These are phyloP conservation scores for Blastomussa wellsi DNA, from an alignment of 92 coral and sea anemone species.

Conservation along the genomic window DNA sequence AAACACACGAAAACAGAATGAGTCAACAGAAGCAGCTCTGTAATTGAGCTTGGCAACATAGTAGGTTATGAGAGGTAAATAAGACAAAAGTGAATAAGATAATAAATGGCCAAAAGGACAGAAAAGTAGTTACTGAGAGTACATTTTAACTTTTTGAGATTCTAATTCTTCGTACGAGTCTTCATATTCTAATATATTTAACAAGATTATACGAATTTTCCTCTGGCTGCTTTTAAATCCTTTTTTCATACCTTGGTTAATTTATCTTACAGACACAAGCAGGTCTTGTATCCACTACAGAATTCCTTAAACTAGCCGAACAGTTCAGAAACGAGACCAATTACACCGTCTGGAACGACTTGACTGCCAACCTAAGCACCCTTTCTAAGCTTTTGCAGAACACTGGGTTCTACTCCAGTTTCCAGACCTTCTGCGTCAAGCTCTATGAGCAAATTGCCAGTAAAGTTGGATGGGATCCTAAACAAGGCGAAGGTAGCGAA, in stretches of 20 bases:
- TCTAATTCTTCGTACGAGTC: too few relatives aligned
- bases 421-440: conserved; percentile 70
- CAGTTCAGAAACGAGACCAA: conserved; percentile 80
- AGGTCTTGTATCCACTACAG: conserved; percentile 78
- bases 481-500: conserved; percentile 77
- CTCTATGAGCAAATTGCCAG: conserved; percentile 77
- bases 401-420: conserved; percentile 76
- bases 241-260: not conserved
- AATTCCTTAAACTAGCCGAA: conserved; percentile 83
- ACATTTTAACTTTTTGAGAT: too few relatives aligned
- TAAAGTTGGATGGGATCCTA: conserved; percentile 87
- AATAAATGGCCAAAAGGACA: too few relatives aligned
- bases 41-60: too few relatives aligned
- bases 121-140: too few relatives aligned
- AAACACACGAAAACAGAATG: too few relatives aligned
- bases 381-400: conserved; percentile 78
- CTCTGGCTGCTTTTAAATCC: not conserved
- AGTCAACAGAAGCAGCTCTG: too few relatives aligned
- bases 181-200: too few relatives aligned
- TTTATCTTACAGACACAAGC: conserved; percentile 73
- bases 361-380: conserved; percentile 75
- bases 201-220: too few relatives aligned
- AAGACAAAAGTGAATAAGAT: too few relatives aligned
- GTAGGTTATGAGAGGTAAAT: too few relatives aligned
- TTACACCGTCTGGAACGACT: conserved; percentile 96